A percentile compares a stretch with the other conserved stretches of the same genome.
Evolutionary conservation across 2,888 invertebrate genomes (phyloP).

Genomic region (Leucophora obtusa): DNA sequence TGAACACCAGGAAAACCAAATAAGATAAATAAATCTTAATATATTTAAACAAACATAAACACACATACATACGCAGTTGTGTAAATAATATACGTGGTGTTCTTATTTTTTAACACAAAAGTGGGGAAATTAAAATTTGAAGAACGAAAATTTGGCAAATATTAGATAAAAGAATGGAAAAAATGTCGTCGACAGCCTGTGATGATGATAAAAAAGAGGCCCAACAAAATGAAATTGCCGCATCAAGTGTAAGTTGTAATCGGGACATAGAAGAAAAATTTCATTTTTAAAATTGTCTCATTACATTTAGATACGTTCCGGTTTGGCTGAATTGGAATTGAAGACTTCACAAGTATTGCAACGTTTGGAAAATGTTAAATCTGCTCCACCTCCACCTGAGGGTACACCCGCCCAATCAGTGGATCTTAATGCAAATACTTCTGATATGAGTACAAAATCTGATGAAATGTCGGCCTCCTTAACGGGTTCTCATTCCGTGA

Average conservation of each 20-base stretch:
- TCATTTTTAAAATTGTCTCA: background rate
- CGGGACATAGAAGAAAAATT: background rate
- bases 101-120: background rate
- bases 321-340: conserved; percentile 84
- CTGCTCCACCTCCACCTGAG: conserved; percentile 66
- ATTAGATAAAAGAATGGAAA: conserved; percentile 44
- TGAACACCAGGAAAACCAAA: conserved; percentile 24
- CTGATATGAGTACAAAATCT: conserved; percentile 38
- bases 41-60: conserved; percentile 31
- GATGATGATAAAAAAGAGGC: conserved; percentile 71
- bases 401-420: conserved; percentile 73
- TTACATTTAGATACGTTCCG: conserved; percentile 81
- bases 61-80: conserved; percentile 11
- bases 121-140: background rate
- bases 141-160: conserved; percentile 17
- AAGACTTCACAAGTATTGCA: conserved; percentile 87
- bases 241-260: conserved; percentile 75
- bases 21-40: conserved; percentile 37
- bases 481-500: conserved; percentile 25
- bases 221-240: conserved; percentile 76
- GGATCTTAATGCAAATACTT: conserved; percentile 37
- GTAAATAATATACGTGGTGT: conserved; percentile 45
- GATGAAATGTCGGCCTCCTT: conserved; percentile 31
- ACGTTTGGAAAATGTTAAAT: conserved; percentile 82
- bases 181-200: conserved; percentile 69